These are phyloP conservation scores for Osedax frankpressi DNA, from an alignment of 2,888 invertebrate genomes.

Conservation along the genomic window DNA sequence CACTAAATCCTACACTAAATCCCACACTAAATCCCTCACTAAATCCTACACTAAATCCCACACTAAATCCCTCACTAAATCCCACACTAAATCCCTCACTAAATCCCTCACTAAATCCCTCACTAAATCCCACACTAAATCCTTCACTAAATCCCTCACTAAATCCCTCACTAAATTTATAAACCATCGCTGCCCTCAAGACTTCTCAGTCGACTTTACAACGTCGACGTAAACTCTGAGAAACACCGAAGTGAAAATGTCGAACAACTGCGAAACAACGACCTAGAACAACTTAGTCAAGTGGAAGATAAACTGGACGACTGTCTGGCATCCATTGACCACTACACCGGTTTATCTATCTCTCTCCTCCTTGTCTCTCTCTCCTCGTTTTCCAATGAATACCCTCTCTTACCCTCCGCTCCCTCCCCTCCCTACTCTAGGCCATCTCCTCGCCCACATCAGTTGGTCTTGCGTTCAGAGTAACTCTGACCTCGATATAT, in stretches of 20 bases:
- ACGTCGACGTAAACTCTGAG: neutral
- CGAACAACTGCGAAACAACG: slow-evolving; percentile 17
- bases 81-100: too few species aligned
- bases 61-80: too few species aligned
- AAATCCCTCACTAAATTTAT: too few species aligned
- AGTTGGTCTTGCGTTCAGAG: slow-evolving; percentile 43
- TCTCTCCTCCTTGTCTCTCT: neutral
- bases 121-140: too few species aligned
- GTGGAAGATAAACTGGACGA: slow-evolving; percentile 42
- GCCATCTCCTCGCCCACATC: slow-evolving; percentile 41
- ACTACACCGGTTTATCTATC: slow-evolving; percentile 36
- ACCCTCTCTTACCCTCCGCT: neutral
- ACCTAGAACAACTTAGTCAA: slow-evolving; percentile 34
- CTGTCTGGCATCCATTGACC: slow-evolving; percentile 38
- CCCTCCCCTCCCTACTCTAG: slow-evolving; percentile 26
- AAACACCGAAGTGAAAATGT: neutral
- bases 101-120: too few species aligned
- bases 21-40: too few species aligned
- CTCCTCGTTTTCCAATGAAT: neutral
- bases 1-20: too few species aligned
- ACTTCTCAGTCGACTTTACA: neutral
- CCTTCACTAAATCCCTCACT: too few species aligned
- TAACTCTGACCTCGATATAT: slow-evolving; percentile 36
- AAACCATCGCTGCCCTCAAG: too few species aligned
- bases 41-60: too few species aligned